Evolutionary conservation across 2,113 vertebrate species (phyloP).

Genomic region (Pedetes capensis): DNA sequence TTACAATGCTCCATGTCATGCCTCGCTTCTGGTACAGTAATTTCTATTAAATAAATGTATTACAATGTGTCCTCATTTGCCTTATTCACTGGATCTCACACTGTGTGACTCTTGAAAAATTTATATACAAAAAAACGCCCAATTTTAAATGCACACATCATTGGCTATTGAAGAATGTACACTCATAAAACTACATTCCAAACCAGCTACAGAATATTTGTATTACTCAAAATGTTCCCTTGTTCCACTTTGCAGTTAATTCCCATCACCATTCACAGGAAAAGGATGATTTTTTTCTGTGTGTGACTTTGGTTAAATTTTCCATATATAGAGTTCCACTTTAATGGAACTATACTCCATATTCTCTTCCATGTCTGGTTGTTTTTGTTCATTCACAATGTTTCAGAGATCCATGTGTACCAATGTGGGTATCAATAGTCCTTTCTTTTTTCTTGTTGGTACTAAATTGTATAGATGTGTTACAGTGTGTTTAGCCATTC

Average conservation of each 20-base stretch:
- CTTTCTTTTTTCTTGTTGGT: not conserved
- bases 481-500: not conserved
- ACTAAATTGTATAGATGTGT: not conserved
- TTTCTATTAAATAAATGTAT: too few relatives aligned
- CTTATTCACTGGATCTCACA: too few relatives aligned
- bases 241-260: not conserved
- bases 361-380: not conserved
- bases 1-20: too few relatives aligned
- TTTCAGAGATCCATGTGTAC: not conserved
- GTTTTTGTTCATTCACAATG: not conserved
- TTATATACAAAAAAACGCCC: not conserved
- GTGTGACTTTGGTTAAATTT: not conserved
- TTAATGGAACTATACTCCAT: not conserved
- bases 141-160: not conserved
- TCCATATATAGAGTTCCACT: not conserved
- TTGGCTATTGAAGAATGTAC: not conserved
- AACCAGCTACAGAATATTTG: not conserved
- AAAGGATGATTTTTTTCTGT: not conserved
- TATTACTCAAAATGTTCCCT: not conserved
- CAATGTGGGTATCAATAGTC: not conserved
- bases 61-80: too few relatives aligned
- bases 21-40: too few relatives aligned
- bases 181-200: not conserved
- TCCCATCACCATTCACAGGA: not conserved
- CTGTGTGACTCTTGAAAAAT: too few relatives aligned